Evolutionary conservation across 2,888 invertebrate species (phyloP), one percentile per base, ranked within the genome.

Genomic region (Lingula anatina): DNA sequence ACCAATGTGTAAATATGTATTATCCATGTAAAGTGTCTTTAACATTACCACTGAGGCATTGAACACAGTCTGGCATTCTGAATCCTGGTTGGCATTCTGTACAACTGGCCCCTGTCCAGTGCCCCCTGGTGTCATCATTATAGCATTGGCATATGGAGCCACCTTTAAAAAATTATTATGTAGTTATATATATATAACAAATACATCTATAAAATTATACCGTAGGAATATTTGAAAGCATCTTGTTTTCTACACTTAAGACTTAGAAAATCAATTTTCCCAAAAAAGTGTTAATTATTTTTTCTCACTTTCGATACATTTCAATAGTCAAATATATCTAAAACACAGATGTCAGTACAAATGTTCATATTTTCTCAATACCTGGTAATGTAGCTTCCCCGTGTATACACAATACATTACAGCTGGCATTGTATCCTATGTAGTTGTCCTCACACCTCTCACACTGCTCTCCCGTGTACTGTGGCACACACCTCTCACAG

Each of bases 41-140:
- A n/a, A n/a, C n/a, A n/a, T n/a, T n/a, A n/a, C n/a, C n/a, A n/a
- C n/a, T 47, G 23, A 55, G 58, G 58, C 67, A 67, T 12, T 51
- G 40, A 12, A 55, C 60, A 51, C 67, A 67, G 23, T 53, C 45
- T 3, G 66, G 65, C 5, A 49, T 49, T n/a, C 50, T 53, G 61
- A 64, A 68, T 5, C 67, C 67, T n/a, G 49, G 35, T 23, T 51
- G 36, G 49, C 67, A 68, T 21, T 53, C 45, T 18, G 53, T 57
- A 61, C 67, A 68, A 12, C 58, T 60, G 5, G 48, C 57, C n/a
- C 62, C 61, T 31, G 53, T 57, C 67, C 67, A 68, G 51, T 64
- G 64, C 39, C 67, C 67, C 36, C 56, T 43, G 9, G 20, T 42
- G 25, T 52, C 46, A 51, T 65, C 61, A 44, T 62, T 51, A 49